Evolutionary conservation across 1,140 invertebrate genomes (phyloP), one percentile per base, ranked within the genome.

Genomic region (Sarcophaga bullata): DNA sequence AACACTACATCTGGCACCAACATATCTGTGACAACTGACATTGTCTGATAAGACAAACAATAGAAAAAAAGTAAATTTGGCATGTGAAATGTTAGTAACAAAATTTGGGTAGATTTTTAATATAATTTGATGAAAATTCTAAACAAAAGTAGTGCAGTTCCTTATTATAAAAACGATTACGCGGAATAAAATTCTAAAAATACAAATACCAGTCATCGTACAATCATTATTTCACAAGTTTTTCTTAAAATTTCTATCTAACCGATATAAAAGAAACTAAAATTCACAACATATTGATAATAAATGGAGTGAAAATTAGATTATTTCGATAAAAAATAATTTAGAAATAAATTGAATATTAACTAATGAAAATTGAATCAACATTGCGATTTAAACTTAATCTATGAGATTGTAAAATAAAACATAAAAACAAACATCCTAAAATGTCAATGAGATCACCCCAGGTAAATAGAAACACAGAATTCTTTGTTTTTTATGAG

Each of bases 21-120:
- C 1, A 73, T 9, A 47, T 47, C 8, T 73, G 47, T 46, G 73
- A 46, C 25, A 73, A 47, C 15, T 49, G 73, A 48, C 47, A 17
- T 49, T n/a, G n/a, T n/a, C 46, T 48, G 3, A 8, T 78, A 11
- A 50, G 75, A n/a, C 75, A 52, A 78, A 78, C 75, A 78, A 78
- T 68, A 68, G 17, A 68, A 68, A 68, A 68, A 19, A 68, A 50
- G 49, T 48, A 48, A 15, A 48, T 17, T 46, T 48, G 73, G 73
- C 75, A 78, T 50, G 75, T 78, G 75, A 78, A 68, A 78, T 50
- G 49, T 78, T 78, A 48, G 50, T 78, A 50, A 11, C 48, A 52
- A 37, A 78, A 17, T 78, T 78, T 78, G 48, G 75, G 48, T 52
- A 78, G 19, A 19, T 25, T 19, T 2, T 68, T 19, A n/a, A 1